A percentile compares a stretch with the other conserved stretches of the same genome.
phyloP scores from a whole-genome alignment of 2,113 vertebrate genomes.

The Leptobrachium leishanense region DNA sequence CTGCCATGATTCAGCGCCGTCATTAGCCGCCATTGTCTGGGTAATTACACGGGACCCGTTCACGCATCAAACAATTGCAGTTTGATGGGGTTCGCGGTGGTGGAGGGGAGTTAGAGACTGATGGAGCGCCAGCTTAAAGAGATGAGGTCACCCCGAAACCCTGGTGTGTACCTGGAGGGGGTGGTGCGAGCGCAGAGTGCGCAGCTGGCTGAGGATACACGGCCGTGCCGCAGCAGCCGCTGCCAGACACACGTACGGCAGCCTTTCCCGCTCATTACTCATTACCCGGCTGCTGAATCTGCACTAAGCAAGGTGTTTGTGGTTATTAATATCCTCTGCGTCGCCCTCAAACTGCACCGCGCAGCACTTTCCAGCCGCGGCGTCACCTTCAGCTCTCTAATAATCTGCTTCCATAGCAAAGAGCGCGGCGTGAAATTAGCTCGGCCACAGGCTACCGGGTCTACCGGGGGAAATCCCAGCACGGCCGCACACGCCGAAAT shows the following conservation, averaged over 20 bases:
- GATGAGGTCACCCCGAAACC: conserved; percentile 61
- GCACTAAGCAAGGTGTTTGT: conserved; percentile 53
- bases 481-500: background rate
- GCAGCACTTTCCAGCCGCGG: conserved; percentile 26
- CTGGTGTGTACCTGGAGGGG: conserved; percentile 54
- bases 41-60: conserved; percentile 64
- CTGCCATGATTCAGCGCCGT: conserved; percentile 19
- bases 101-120: conserved; percentile 45
- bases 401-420: conserved; percentile 24
- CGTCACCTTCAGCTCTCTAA: conserved; percentile 29
- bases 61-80: conserved; percentile 61
- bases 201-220: conserved; percentile 56
- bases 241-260: conserved; percentile 31
- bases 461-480: conserved; percentile 13
- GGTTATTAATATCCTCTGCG: conserved; percentile 53
- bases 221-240: conserved; percentile 48
- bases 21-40: conserved; percentile 43
- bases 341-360: conserved; percentile 32
- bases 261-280: conserved; percentile 52
- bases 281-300: conserved; percentile 56
- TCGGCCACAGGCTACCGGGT: background rate
- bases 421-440: conserved; percentile 25
- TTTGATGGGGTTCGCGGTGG: conserved; percentile 46
- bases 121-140: conserved; percentile 62
- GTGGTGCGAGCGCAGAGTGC: conserved; percentile 41